These are phyloP conservation scores for Pachyramphus minor DNA, from an alignment of 2,113 vertebrate species.

Conservation along the genomic window DNA sequence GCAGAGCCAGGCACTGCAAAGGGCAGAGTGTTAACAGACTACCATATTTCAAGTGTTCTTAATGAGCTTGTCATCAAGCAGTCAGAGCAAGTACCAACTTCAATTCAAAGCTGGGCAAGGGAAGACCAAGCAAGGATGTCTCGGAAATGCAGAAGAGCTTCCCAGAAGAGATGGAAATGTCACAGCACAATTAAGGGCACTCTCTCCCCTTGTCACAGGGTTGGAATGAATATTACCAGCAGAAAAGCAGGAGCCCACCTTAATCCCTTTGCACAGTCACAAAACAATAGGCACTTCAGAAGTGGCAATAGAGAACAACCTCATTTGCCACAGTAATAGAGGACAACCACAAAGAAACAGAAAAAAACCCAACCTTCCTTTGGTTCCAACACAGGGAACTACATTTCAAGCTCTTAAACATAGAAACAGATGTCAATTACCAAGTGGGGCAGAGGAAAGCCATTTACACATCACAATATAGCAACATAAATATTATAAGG, in stretches of 20 bases:
- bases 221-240: fast-evolving
- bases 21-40: neutral
- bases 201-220: neutral
- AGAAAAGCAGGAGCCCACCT: neutral
- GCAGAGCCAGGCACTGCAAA: neutral
- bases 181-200: neutral
- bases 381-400: neutral
- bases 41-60: neutral
- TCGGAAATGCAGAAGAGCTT: neutral
- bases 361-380: neutral
- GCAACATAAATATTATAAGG: neutral
- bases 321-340: neutral
- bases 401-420: neutral
- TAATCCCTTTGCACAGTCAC: neutral
- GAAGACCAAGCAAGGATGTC: neutral
- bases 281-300: neutral
- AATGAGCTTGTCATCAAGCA: neutral
- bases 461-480: neutral
- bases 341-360: neutral
- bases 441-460: neutral
- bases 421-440: neutral
- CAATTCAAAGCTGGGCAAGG: neutral
- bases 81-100: neutral
- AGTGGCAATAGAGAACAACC: neutral
- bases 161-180: neutral